phyloP scores from a whole-genome alignment of 2,113 vertebrate genomes.

The Phoenicopterus ruber region DNA sequence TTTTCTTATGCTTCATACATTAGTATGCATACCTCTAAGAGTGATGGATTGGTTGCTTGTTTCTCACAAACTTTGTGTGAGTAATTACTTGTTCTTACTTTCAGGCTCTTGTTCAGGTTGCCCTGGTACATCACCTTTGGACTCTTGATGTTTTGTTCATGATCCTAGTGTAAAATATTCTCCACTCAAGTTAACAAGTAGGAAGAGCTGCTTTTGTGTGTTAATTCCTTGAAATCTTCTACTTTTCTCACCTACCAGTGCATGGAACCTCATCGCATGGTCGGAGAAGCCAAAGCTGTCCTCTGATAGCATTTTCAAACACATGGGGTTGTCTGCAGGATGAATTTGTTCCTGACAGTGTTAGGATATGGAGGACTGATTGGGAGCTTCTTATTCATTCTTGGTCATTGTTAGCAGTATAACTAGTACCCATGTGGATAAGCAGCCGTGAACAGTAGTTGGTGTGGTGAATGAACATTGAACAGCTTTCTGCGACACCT shows the following conservation, averaged over 20 bases:
- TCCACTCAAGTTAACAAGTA: not conserved
- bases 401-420: not conserved
- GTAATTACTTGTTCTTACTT: not conserved
- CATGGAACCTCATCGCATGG: accelerated
- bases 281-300: not conserved
- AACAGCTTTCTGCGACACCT: not conserved
- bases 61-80: not conserved
- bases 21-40: not conserved
- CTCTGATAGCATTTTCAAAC: not conserved
- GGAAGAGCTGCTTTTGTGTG: not conserved
- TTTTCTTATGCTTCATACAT: not conserved
- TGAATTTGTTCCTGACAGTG: not conserved
- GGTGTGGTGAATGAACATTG: not conserved
- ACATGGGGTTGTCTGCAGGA: not conserved
- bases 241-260: not conserved
- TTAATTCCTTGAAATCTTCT: not conserved
- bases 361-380: not conserved
- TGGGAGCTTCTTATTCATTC: not conserved
- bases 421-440: not conserved
- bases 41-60: not conserved
- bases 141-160: not conserved
- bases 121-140: not conserved
- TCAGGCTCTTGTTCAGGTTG: not conserved
- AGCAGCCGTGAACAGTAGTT: not conserved
- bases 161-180: not conserved